Base-by-base conservation (phyloP, 1,140 invertebrate genomes). In the Palaemon carinicauda region DNA sequence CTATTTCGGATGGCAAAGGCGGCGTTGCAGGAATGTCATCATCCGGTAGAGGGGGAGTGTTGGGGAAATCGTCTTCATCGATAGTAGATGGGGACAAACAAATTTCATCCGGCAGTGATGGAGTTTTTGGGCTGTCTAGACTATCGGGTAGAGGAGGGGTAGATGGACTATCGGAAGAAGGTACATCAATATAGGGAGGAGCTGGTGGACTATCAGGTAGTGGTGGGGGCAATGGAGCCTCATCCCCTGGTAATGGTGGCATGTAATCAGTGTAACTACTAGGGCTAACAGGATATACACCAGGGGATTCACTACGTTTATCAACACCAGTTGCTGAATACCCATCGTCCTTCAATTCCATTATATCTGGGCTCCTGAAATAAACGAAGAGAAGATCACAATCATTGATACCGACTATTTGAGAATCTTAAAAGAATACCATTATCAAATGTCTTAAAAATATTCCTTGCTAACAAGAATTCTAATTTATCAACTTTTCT, bases 201-300 rank as follows among this genome's bases (percentile, higher is more conserved):
- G 41, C 41, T 7, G 41, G 41, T 41, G 41, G 41, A 78, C 87
- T 77, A 29, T 74, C 83, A 33, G 74, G 78, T 21, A 77, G 78
- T 2, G 82, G 82, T 21, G 79, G 73, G 15, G 75, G 29, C 17
- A 77, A 53, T 17, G 82, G 65, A 21, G 79, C 33, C n/a, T 69
- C 74, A 15, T 56, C 77, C n/a, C 73, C 85, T 24, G 87, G 87
- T n/a, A 88, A 65, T 21, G 81, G 83, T n/a, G 78, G 82, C 10
- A 78, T 50, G 1, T 79, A 80, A 9, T 41, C 54, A 14, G 56
- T 56, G 29, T 82, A 69, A 15, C 52, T 56, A 9, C 69, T 83
- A 3, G 75, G 85, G 31, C 41, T 41, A 41, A 5, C 41, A 41
- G 60, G 69, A 12, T 71, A 69, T 65, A 60, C 29, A 10, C 56